These are phyloP conservation scores for Myopa testacea DNA, from an alignment of 2,888 invertebrate genomes.

Conservation along the genomic window DNA sequence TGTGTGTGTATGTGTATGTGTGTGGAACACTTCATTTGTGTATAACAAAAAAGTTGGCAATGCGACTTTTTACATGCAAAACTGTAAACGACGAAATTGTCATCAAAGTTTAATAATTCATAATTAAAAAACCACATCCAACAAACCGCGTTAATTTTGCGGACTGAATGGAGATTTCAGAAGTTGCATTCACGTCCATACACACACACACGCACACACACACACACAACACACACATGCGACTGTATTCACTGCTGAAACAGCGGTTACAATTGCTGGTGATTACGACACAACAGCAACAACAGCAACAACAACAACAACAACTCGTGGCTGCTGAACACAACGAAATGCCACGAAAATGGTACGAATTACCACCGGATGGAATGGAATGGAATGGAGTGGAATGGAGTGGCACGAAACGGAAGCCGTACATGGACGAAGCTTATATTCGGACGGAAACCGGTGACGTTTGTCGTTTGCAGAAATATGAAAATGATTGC, in stretches of 20 bases:
- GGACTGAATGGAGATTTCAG: conserved; percentile 30
- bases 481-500: conserved; percentile 35
- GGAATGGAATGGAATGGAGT: not conserved
- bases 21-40: conserved; percentile 8
- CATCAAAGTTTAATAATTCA: conserved; percentile 58
- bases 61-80: conserved; percentile 10
- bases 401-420: conserved; percentile 11
- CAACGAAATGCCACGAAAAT: not conserved
- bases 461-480: conserved; percentile 18
- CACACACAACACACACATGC: conserved; percentile 5
- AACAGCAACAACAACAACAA: not conserved
- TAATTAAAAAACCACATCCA: conserved; percentile 57
- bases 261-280: conserved; percentile 15
- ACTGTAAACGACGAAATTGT: conserved; percentile 41
- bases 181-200: not conserved
- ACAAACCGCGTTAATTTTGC: conserved; percentile 35
- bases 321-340: not conserved
- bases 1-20: not conserved
- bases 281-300: conserved; percentile 20
- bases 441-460: conserved; percentile 5
- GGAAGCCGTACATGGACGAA: conserved; percentile 18
- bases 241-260: not conserved
- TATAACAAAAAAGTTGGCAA: conserved; percentile 7
- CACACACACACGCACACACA: conserved; percentile 17
- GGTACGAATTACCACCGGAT: not conserved